These are phyloP conservation scores for Apis cerana DNA, from an alignment of 1,140 invertebrate genomes.

Conservation along the genomic window DNA sequence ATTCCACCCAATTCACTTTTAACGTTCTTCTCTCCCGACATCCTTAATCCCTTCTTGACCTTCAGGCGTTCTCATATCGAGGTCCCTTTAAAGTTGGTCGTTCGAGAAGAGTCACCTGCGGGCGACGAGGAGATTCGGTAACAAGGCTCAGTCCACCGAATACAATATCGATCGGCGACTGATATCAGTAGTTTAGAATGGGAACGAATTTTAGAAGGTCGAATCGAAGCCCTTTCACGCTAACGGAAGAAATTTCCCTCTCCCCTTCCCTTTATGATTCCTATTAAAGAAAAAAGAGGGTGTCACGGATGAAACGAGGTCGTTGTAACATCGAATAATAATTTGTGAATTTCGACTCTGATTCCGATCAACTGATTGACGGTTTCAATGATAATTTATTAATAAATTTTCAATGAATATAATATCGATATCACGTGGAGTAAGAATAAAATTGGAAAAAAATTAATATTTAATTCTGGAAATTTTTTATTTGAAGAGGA, in stretches of 20 bases:
- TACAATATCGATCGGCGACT: slow-evolving; percentile 1
- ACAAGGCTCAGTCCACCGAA: slow-evolving; percentile 16
- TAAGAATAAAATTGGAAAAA: neutral
- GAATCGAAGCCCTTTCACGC: neutral
- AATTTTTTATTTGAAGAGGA: too few species aligned
- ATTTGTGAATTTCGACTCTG: neutral
- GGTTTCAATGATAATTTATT: neutral
- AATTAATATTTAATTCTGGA: neutral
- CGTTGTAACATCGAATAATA: neutral
- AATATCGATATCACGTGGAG: neutral
- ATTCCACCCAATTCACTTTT: neutral
- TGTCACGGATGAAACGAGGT: neutral
- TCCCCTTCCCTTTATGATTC: neutral
- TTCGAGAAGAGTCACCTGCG: slow-evolving; percentile 33
- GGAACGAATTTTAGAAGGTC: slow-evolving; percentile 17
- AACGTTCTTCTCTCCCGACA: neutral
- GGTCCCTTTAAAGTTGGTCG: slow-evolving; percentile 32
- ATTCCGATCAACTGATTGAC: neutral
- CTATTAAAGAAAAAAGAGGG: neutral
- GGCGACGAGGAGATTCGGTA: slow-evolving; percentile 12
- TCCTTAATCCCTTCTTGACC: slow-evolving; percentile 34
- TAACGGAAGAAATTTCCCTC: neutral
- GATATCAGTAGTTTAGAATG: neutral
- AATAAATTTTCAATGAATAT: neutral
- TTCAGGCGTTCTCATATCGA: slow-evolving; percentile 21